A percentile compares a stretch with the other conserved stretches of the same genome.
Conservation (phyloP, 2,888 invertebrate species). For the Athetis lepigone region DNA sequence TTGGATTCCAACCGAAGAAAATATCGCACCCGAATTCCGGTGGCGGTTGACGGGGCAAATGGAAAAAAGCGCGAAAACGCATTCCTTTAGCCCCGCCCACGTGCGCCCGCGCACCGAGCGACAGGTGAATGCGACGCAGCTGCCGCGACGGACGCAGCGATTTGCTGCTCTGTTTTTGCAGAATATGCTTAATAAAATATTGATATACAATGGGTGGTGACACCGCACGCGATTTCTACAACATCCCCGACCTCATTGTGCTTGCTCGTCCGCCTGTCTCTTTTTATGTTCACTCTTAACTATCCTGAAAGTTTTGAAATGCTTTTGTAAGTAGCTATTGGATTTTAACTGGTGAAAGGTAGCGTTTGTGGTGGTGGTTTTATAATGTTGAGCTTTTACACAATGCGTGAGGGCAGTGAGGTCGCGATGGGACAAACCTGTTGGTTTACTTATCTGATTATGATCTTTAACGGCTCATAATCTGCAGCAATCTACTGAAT, state of each 20-base stretch:
- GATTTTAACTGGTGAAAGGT: slow-evolving; percentile 58
- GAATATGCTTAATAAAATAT: slow-evolving; percentile 85
- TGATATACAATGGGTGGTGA: slow-evolving; percentile 86
- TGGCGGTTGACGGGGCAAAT: slow-evolving; percentile 81
- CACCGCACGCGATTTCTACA: slow-evolving; percentile 75
- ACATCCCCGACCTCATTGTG: slow-evolving; percentile 71
- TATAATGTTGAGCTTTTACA: slow-evolving; percentile 43
- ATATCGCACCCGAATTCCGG: slow-evolving; percentile 90
- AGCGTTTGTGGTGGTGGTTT: slow-evolving; percentile 29
- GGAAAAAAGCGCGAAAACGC: slow-evolving; percentile 85
- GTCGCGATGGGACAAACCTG: slow-evolving; percentile 28
- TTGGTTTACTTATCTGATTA: slow-evolving; percentile 25
- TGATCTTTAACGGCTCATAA: slow-evolving; percentile 25
- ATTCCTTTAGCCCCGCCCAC: slow-evolving; percentile 85
- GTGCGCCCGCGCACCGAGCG: slow-evolving; percentile 80
- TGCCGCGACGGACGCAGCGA: slow-evolving; percentile 78
- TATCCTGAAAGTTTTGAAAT: slow-evolving; percentile 51
- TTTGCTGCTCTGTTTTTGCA: slow-evolving; percentile 82
- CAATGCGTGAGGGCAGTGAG: slow-evolving; percentile 47
- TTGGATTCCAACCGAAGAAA: slow-evolving; percentile 87
- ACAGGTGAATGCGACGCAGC: slow-evolving; percentile 89
- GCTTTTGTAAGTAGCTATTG: slow-evolving; percentile 50
- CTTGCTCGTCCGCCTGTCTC: slow-evolving; percentile 65
- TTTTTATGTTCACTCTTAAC: slow-evolving; percentile 59
- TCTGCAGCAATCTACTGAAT: slow-evolving; percentile 28